Evolutionary conservation across 1,140 invertebrate genomes (phyloP).

Genomic region (Chionoecetes opilio): DNA sequence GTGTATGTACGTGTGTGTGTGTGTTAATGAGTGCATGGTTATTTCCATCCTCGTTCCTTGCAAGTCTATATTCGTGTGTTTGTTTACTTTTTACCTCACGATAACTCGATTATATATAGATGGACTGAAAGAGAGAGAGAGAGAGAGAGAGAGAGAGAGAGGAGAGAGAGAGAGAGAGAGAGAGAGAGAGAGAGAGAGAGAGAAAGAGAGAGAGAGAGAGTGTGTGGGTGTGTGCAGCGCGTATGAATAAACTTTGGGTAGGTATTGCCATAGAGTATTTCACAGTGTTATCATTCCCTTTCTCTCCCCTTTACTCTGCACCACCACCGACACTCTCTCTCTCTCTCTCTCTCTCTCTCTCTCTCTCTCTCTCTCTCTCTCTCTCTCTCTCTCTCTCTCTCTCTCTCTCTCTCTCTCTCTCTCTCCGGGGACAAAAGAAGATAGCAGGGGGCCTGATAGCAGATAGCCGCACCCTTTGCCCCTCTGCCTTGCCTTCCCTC

Average conservation of each 20-base stretch:
- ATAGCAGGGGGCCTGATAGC: background rate
- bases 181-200: background rate
- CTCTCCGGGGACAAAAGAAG: background rate
- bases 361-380: background rate
- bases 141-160: conserved; percentile 25
- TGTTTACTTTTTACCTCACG: background rate
- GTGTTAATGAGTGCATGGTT: background rate
- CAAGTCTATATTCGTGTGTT: background rate
- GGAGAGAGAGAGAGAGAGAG: conserved; percentile 5
- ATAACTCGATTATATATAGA: too few relatives aligned
- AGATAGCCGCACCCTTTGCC: background rate
- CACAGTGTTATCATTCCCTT: too few relatives aligned
- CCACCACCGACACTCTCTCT: background rate
- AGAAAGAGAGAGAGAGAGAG: background rate
- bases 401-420: background rate
- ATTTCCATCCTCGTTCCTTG: background rate
- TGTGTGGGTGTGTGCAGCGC: too few relatives aligned
- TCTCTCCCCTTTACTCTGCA: too few relatives aligned
- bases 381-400: background rate
- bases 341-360: conserved; percentile 7
- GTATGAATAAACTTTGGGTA: background rate
- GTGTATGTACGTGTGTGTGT: background rate
- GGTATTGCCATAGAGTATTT: background rate
- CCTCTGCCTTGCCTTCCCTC: background rate
- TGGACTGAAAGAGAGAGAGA: background rate